A percentile compares a stretch with the other conserved stretches of the same genome.
Conservation (phyloP, 2,888 invertebrate species). For the Scrobipalpa costella region DNA sequence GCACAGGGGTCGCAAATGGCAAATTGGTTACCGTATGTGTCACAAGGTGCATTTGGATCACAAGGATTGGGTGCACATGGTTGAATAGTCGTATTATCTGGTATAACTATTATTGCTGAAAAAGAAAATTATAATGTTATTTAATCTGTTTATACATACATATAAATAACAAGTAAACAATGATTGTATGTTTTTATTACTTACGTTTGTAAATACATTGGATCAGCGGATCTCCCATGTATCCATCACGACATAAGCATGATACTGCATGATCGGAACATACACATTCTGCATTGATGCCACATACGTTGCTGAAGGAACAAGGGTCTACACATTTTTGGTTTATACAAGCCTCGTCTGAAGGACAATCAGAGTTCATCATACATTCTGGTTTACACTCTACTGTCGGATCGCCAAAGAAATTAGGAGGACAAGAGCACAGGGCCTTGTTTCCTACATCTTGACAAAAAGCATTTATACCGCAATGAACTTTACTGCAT, state of each 20-base stretch:
- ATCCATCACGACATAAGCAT: slow-evolving; percentile 89
- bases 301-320: slow-evolving; percentile 85
- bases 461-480: slow-evolving; percentile 89
- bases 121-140: slow-evolving; percentile 31
- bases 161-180: neutral
- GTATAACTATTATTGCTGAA: slow-evolving; percentile 75
- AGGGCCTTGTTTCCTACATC: slow-evolving; percentile 85
- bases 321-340: slow-evolving; percentile 89
- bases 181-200: slow-evolving; percentile 39
- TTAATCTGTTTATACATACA: neutral
- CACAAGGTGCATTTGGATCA: slow-evolving; percentile 84
- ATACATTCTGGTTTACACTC: slow-evolving; percentile 90
- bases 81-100: slow-evolving; percentile 82
- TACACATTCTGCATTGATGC: slow-evolving; percentile 89
- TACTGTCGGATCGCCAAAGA: slow-evolving; percentile 88
- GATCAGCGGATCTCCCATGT: slow-evolving; percentile 89
- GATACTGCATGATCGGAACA: slow-evolving; percentile 91
- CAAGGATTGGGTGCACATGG: slow-evolving; percentile 91
- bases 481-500: slow-evolving; percentile 88
- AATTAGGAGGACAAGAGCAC: slow-evolving; percentile 89
- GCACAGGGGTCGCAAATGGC: slow-evolving; percentile 91
- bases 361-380: slow-evolving; percentile 90
- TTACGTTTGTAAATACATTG: slow-evolving; percentile 84
- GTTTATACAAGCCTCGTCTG: slow-evolving; percentile 87
- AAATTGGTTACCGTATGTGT: slow-evolving; percentile 86